Conservation (phyloP, 2,797 vertebrate species). For the Notolabrus celidotus region DNA sequence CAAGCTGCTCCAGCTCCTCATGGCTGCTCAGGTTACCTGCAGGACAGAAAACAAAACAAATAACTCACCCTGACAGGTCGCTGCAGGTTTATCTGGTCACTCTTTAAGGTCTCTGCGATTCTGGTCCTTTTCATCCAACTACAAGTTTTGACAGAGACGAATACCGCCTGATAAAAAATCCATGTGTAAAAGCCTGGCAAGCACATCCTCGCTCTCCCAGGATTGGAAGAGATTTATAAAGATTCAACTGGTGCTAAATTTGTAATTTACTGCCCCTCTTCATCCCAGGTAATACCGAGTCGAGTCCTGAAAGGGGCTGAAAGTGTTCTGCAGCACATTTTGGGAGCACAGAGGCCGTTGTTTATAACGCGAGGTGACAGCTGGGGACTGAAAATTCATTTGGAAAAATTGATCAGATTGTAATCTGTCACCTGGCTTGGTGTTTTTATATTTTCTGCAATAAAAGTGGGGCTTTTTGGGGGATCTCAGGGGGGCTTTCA, state of each 20-base stretch:
- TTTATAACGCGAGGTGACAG: conserved; percentile 60
- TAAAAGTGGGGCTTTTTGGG: conserved; percentile 43
- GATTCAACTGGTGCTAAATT: conserved; percentile 46
- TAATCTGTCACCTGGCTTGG: conserved; percentile 55
- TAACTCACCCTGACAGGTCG: conserved; percentile 21
- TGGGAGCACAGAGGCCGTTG: conserved; percentile 36
- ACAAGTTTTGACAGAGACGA: conserved; percentile 50
- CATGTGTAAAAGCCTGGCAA: conserved; percentile 15
- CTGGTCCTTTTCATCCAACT: conserved; percentile 29
- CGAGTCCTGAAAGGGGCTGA: conserved; percentile 30
- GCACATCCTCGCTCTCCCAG: conserved; percentile 9
- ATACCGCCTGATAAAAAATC: conserved; percentile 34
- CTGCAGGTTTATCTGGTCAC: conserved; percentile 14
- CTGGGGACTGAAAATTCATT: conserved; percentile 62
- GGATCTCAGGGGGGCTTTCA: conserved; percentile 22
- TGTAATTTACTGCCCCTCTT: conserved; percentile 49
- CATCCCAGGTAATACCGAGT: conserved; percentile 39
- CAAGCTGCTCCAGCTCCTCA: conserved; percentile 87
- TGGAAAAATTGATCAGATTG: conserved; percentile 66
- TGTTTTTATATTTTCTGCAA: conserved; percentile 62
- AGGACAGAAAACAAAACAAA: conserved; percentile 40
- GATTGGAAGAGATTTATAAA: conserved; percentile 41
- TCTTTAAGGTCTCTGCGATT: conserved; percentile 22
- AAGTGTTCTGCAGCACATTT: conserved; percentile 50
- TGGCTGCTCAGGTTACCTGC: conserved; percentile 93